Evolutionary conservation across 30 jellyfish, hydroid and myxozoan species (phyloP), one percentile per base, ranked within the genome.

Genomic region (Turritopsis dohrnii): DNA sequence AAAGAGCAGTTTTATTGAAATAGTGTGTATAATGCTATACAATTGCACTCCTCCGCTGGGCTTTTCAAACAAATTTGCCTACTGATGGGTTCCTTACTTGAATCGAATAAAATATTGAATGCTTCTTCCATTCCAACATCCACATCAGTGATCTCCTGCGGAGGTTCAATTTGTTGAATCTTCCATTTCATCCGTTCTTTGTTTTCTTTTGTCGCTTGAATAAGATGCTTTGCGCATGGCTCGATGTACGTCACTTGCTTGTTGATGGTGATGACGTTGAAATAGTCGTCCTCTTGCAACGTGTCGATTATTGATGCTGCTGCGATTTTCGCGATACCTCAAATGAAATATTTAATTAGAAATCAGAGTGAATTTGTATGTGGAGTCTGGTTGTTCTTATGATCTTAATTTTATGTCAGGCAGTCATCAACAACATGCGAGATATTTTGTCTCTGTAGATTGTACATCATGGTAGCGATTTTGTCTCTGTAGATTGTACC

Each of bases 171-270:
- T n/a, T 53, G 54, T 25, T 83, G 77, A 8, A 90, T 69, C 9
- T 31, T 26, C 28, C 29, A 17, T 82, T 82, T 82, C 89, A 82
- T 82, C 25, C 69, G 23, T 65, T 91, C 96, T 72, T 88, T 91
- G 72, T 91, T 91, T 52, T 85, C 93, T 30, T 84, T 87, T 7
- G 97, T 91, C n/a, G 97, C 97, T 74, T 91, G 97, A 52, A 91
- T 75, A 24, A 91, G 90, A 28, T 80, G 41, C 25, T 31, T 53
- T 0, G 65, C 66, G 26, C 84, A 75, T 17, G 84, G 77, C 31
- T 53, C 25, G 86, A 84, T 0, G 81, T 71, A 25, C 52, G 54
- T 72, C 30, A 75, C 88, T 18, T 74, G 25, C 27, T 31, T 72
- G n/a, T 66, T 85, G 31, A 85, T 92, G n/a, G 60, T 53, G 23